Evolutionary conservation across 2,888 invertebrate species (phyloP).

Genomic region (Philonicus albiceps): DNA sequence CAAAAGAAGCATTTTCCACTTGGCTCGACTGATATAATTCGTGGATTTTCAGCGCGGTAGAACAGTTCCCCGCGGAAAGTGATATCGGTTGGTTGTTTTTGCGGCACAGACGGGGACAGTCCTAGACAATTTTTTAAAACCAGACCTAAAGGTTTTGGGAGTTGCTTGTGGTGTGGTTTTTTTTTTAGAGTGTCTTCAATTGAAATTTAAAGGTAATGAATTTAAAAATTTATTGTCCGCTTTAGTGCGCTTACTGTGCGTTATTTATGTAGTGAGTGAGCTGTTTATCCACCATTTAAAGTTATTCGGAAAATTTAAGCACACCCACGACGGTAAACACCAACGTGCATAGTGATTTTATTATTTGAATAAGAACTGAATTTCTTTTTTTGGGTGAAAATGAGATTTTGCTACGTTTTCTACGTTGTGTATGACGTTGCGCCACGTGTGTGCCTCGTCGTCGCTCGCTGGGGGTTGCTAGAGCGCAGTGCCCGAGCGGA

Average conservation of each 20-base stretch:
- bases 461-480: background rate
- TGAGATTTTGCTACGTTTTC: background rate
- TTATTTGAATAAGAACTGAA: background rate
- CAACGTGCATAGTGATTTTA: background rate
- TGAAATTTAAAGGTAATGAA: background rate
- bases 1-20: background rate
- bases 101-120: background rate
- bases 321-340: background rate
- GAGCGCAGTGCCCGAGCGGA: background rate
- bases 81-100: background rate
- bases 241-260: background rate
- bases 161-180: background rate
- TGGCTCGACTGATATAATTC: background rate
- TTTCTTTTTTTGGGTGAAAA: background rate
- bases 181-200: background rate
- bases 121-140: background rate
- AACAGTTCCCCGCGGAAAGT: background rate
- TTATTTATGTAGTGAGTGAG: background rate
- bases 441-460: background rate
- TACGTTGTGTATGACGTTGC: background rate
- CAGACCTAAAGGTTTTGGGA: background rate
- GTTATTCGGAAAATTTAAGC: background rate
- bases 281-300: background rate
- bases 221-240: background rate
- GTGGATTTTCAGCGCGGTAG: background rate